phyloP scores from a whole-genome alignment of 2,888 invertebrate genomes.

The Lottia scabra region DNA sequence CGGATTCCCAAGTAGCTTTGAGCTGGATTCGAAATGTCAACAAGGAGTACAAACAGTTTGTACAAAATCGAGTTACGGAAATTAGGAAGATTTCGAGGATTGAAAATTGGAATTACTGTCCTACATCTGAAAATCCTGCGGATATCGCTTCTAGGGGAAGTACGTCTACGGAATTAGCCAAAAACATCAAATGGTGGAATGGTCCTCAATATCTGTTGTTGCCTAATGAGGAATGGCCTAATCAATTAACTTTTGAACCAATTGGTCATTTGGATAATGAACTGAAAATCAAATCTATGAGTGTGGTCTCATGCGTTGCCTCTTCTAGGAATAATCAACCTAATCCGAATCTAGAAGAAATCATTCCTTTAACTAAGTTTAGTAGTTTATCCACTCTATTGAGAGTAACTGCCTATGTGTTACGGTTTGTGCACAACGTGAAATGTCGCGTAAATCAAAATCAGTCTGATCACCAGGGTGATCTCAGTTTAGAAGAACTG shows the following conservation, averaged over 20 bases:
- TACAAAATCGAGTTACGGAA: not conserved
- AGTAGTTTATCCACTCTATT: not conserved
- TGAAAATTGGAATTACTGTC: not conserved
- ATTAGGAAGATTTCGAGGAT: too few species aligned
- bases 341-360: too few species aligned
- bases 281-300: not conserved
- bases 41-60: not conserved
- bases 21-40: not conserved
- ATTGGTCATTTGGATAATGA: not conserved
- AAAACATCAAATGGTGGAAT: not conserved
- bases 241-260: not conserved
- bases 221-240: not conserved
- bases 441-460: not conserved
- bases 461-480: not conserved
- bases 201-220: not conserved
- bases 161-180: not conserved
- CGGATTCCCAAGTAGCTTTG: not conserved
- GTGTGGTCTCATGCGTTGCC: not conserved
- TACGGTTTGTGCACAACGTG: not conserved
- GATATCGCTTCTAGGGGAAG: not conserved
- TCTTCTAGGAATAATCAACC: too few species aligned
- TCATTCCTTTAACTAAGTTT: not conserved
- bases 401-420: not conserved
- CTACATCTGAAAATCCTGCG: not conserved
- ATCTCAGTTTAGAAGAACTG: not conserved